Evolutionary conservation across 2,113 vertebrate genomes (phyloP), one percentile per base, ranked within the genome.

Genomic region (Rhinolophus sinicus): DNA sequence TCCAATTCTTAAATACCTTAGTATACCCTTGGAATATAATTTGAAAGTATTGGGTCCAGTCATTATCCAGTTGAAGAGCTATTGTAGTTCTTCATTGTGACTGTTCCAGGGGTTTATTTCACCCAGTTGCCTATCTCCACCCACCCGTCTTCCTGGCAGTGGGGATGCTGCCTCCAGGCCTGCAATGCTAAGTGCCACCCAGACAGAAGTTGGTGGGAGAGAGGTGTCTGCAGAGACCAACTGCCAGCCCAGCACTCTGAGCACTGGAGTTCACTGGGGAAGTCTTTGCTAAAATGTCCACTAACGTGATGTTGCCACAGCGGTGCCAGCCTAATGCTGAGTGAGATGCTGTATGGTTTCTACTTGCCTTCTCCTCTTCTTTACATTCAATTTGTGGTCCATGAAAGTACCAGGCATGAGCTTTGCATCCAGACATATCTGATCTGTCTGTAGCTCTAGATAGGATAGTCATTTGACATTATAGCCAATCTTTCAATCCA

Each of bases 21-120:
- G 50, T 60, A 93, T 95, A 77, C 78, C n/a, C 83, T 58, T 97
- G 69, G 56, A 35, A 84, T 93, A 75, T 78, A 98, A 96, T 96
- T 95, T 94, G 84, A 94, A 88, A 96, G 64, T 91, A 82, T n/a
- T 28, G 75, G 77, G 15, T 22, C 56, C 35, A 95, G 52, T 95
- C 47, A 90, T 88, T 84, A 88, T n/a, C 76, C 56, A 0, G 0
- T 84, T 90, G 86, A 96, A 98, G 96, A 81, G 6, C 56, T 56
- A 47, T 95, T 97, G 52, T 93, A 83, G 21, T 69, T 81, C 64
- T 1, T 91, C 83, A 97, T 35, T 78, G 56, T 92, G 22, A 93
- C 4, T 0, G 0, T 30, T 62, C 82, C 64, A 30, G 86, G 67
- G n/a, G 30, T 52, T 96, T 44, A 58, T 73, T 93, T 90, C 88